These are phyloP conservation scores for Amazona ochrocephala DNA, from an alignment of 2,797 vertebrate genomes.

Conservation along the genomic window DNA sequence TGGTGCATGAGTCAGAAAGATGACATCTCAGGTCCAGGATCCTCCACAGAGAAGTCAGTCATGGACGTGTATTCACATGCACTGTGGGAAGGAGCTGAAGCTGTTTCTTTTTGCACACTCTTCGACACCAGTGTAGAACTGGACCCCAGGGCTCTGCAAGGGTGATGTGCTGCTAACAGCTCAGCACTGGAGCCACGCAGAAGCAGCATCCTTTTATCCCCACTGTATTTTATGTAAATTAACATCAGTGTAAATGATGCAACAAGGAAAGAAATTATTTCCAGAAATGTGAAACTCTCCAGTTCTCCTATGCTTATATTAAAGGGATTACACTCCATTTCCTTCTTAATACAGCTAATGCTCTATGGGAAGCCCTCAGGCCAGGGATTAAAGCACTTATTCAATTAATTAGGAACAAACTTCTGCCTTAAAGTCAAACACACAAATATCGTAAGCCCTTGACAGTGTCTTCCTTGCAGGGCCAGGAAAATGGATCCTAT, in stretches of 20 bases:
- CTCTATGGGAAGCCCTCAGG: conserved; percentile 80
- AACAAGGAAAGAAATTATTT: conserved; percentile 71
- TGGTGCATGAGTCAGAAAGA: not conserved
- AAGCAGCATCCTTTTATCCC: not conserved
- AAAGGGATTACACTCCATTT: conserved; percentile 85
- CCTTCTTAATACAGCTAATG: conserved; percentile 82
- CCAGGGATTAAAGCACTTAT: conserved; percentile 80
- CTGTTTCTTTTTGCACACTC: not conserved
- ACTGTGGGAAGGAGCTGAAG: fast-evolving
- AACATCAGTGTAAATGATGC: conserved; percentile 36
- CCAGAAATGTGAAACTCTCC: conserved; percentile 66
- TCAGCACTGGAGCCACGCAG: not conserved
- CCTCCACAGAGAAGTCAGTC: not conserved
- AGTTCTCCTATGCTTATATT: conserved; percentile 76
- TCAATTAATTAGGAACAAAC: conserved; percentile 82
- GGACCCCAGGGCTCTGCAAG: not conserved
- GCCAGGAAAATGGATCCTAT: conserved; percentile 29
- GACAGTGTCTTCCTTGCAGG: conserved; percentile 59
- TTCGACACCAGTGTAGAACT: not conserved
- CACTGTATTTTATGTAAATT: conserved; percentile 45
- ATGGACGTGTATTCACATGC: not conserved
- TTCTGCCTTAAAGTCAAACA: conserved; percentile 71
- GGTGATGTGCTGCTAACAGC: not conserved
- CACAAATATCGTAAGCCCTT: conserved; percentile 72
- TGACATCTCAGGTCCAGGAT: not conserved